phyloP scores from a whole-genome alignment of 2,797 vertebrate genomes.

The Phataginus tetradactyla region DNA sequence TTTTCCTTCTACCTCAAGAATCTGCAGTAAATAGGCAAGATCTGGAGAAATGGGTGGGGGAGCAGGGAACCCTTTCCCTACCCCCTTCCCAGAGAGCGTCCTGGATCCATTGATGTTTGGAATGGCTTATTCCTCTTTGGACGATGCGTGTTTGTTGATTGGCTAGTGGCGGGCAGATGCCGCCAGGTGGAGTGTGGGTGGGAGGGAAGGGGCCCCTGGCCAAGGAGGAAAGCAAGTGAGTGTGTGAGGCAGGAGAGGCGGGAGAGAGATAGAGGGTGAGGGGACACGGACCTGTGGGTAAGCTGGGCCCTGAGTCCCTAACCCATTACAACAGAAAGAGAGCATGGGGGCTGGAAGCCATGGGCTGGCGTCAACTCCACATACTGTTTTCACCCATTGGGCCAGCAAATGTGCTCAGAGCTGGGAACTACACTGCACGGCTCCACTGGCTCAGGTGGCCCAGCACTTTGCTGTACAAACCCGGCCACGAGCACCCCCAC shows the following conservation, averaged over 20 bases:
- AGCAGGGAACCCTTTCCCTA: neutral
- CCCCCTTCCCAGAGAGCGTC: too few relatives aligned
- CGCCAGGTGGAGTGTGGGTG: neutral
- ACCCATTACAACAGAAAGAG: neutral
- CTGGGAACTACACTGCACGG: too few relatives aligned
- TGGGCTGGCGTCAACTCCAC: neutral
- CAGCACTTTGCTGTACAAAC: fast-evolving
- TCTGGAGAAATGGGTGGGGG: neutral
- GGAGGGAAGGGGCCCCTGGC: neutral
- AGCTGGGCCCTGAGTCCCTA: neutral
- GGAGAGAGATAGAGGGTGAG: neutral
- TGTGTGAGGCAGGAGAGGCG: neutral
- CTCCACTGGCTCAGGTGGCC: neutral
- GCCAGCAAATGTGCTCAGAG: fast-evolving
- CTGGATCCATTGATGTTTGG: neutral
- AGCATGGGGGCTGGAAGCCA: neutral
- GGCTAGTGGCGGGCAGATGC: neutral
- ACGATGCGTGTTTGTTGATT: neutral
- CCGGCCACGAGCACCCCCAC: fast-evolving
- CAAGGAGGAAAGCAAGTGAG: neutral
- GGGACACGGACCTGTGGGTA: neutral
- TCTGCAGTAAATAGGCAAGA: neutral
- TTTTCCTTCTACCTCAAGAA: neutral
- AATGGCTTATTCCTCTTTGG: neutral
- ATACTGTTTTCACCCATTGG: too few relatives aligned